Conservation (phyloP, 1,140 invertebrate genomes). For the Drosophila kohkoa region DNA sequence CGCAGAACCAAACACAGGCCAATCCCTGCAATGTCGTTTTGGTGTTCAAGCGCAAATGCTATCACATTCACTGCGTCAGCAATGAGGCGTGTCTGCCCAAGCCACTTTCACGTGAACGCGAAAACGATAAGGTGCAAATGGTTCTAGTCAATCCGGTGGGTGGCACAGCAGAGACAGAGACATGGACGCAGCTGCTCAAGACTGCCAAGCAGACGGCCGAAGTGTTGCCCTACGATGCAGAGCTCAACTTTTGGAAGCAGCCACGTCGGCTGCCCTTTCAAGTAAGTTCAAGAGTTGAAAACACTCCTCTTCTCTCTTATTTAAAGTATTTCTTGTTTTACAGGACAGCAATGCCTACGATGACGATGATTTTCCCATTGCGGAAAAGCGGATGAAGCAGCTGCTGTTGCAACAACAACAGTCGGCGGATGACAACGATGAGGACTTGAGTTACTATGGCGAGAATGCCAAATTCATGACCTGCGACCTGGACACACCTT, state of each 20-base stretch:
- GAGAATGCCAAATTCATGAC: constrained; percentile 77
- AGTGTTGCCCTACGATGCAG: constrained; percentile 58
- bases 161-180: constrained; percentile 18
- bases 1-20: constrained; percentile 74
- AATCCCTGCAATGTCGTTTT: constrained; percentile 91
- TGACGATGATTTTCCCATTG: constrained; percentile 76
- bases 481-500: constrained; percentile 85
- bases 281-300: constrained; percentile 28
- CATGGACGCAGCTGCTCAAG: constrained; percentile 86
- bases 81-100: constrained; percentile 90
- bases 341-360: constrained; percentile 71
- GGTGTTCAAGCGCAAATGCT: constrained; percentile 91
- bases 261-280: constrained; percentile 62
- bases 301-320: too few species aligned
- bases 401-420: constrained; percentile 64
- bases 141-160: constrained; percentile 90
- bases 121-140: constrained; percentile 88
- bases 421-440: constrained; percentile 85
- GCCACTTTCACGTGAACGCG: constrained; percentile 85
- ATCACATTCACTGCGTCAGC: constrained; percentile 89
- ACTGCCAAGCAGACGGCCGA: constrained; percentile 58
- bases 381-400: constrained; percentile 79
- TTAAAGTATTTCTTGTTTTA: background rate
- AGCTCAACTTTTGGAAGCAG: constrained; percentile 80
- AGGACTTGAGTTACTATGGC: constrained; percentile 71